A percentile compares a stretch with the other conserved stretches of the same genome.
These are phyloP conservation scores for Glomeris maerens DNA, from an alignment of 1,140 invertebrate species.

Conservation along the genomic window DNA sequence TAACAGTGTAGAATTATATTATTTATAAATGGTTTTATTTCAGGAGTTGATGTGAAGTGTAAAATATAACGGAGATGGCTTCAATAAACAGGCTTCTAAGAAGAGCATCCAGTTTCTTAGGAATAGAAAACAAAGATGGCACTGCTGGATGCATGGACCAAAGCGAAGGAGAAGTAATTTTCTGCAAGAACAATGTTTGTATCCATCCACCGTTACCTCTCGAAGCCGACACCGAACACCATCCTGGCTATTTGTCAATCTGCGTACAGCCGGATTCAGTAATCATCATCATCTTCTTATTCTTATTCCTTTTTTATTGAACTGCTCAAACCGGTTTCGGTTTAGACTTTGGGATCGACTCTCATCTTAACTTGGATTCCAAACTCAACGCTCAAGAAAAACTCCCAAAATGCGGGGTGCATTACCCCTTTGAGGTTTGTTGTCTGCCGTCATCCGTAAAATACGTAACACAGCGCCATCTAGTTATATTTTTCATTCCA, in stretches of 20 bases:
- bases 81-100: background rate
- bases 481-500: too few relatives aligned
- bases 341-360: background rate
- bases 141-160: background rate
- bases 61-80: too few relatives aligned
- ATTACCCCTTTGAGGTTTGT: slow-evolving; percentile 12
- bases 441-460: too few relatives aligned
- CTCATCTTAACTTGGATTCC: slow-evolving; percentile 80
- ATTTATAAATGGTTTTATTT: too few relatives aligned
- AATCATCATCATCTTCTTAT: slow-evolving; percentile 43
- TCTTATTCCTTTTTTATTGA: slow-evolving; percentile 2
- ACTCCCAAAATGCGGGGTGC: slow-evolving; percentile 59
- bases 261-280: slow-evolving; percentile 47
- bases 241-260: slow-evolving; percentile 81
- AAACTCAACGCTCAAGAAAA: slow-evolving; percentile 71
- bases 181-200: slow-evolving; percentile 73
- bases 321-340: background rate
- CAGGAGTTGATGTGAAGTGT: too few relatives aligned
- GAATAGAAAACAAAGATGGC: background rate
- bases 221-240: slow-evolving; percentile 64
- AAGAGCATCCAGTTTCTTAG: background rate
- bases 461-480: too few relatives aligned
- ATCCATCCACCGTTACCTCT: slow-evolving; percentile 76
- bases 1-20: too few relatives aligned
- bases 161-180: slow-evolving; percentile 4